Percentiles rank a stretch among this genome's conserved stretches.
Evolutionary conservation across 1,140 invertebrate species (phyloP).

Genomic region (Sarcophaga bullata): DNA sequence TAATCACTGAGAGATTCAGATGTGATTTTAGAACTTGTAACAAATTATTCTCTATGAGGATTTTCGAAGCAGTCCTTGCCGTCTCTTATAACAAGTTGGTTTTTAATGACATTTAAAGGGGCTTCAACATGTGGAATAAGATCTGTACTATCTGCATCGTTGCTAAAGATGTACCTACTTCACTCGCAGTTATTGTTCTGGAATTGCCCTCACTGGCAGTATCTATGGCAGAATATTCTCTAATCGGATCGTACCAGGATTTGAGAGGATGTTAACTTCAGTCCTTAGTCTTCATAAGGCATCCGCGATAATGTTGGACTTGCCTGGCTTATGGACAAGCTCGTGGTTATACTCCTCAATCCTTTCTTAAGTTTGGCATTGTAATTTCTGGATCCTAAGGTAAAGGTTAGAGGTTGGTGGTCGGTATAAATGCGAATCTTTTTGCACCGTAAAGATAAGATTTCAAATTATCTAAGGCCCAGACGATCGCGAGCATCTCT

Average conservation of each 20-base stretch:
- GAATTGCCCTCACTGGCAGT: too few relatives aligned
- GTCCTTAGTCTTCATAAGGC: too few relatives aligned
- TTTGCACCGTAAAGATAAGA: slow-evolving; percentile 1
- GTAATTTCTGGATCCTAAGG: slow-evolving; percentile 63
- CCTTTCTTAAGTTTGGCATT: slow-evolving; percentile 48
- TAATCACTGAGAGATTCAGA: slow-evolving; percentile 44
- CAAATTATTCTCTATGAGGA: slow-evolving; percentile 47
- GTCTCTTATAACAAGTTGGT: slow-evolving; percentile 41
- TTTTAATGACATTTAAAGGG: slow-evolving; percentile 26
- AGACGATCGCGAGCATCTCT: too few relatives aligned
- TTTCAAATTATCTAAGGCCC: too few relatives aligned
- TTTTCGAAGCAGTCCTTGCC: slow-evolving; percentile 14
- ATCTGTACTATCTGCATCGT: slow-evolving; percentile 43
- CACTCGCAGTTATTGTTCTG: not conserved
- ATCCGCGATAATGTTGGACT: slow-evolving; percentile 47
- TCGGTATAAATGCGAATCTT: too few relatives aligned
- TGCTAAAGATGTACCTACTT: slow-evolving; percentile 19
- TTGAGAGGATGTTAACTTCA: too few relatives aligned
- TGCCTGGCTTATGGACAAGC: slow-evolving; percentile 65
- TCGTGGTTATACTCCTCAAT: slow-evolving; percentile 62
- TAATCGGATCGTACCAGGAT: too few relatives aligned
- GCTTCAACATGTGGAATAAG: slow-evolving; percentile 38
- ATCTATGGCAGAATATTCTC: too few relatives aligned
- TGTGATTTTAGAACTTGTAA: slow-evolving; percentile 43
- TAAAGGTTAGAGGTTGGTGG: too few relatives aligned